Conservation (phyloP, 1,140 invertebrate genomes). For the Tigriopus japonicus region DNA sequence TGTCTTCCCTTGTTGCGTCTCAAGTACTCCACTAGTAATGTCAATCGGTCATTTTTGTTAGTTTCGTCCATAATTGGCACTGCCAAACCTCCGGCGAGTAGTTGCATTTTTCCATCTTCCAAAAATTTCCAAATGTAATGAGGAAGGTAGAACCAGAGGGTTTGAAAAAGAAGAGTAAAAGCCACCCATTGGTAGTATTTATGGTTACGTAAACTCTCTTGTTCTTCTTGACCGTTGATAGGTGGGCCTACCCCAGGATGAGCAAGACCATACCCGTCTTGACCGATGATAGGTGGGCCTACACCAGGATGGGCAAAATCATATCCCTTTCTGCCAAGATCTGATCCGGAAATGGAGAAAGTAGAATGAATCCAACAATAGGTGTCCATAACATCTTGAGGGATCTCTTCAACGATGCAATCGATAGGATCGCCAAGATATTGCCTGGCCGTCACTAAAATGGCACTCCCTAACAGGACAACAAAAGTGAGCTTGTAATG, state of each 20-base stretch:
- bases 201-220: neutral
- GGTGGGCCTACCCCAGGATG: too few species aligned
- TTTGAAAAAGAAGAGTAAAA: neutral
- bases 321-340: neutral
- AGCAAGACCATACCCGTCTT: too few species aligned
- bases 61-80: neutral
- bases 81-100: neutral
- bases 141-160: neutral
- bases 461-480: slow-evolving; percentile 39
- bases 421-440: slow-evolving; percentile 47
- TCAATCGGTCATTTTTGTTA: neutral
- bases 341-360: slow-evolving; percentile 32
- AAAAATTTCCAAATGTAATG: neutral
- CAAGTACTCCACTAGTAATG: neutral
- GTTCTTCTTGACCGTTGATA: neutral
- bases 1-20: neutral
- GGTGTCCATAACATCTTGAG: slow-evolving; percentile 37
- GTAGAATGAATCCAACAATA: slow-evolving; percentile 59
- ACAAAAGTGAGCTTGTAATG: slow-evolving; percentile 44
- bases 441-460: slow-evolving; percentile 43
- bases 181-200: neutral
- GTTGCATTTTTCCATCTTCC: neutral
- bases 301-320: too few species aligned
- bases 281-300: too few species aligned
- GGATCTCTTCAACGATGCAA: slow-evolving; percentile 33